These are phyloP conservation scores for Hirtodrosophila duncani DNA, from an alignment of 2,888 invertebrate genomes.

Conservation along the genomic window DNA sequence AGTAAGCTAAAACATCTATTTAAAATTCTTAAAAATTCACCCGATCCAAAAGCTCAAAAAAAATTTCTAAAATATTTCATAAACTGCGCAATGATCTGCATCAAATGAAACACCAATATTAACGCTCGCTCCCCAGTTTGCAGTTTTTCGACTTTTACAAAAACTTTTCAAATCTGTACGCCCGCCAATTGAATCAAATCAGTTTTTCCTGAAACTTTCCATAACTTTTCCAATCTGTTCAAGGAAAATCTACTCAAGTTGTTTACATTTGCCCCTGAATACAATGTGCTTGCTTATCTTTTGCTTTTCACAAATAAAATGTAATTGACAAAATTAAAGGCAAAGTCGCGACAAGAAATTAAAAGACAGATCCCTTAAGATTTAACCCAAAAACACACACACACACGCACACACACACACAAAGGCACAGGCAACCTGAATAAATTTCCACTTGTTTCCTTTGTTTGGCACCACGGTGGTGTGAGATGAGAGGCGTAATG, in stretches of 20 bases:
- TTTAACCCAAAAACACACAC: slow-evolving; percentile 10
- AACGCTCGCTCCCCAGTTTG: too few species aligned
- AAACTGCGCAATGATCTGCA: too few species aligned
- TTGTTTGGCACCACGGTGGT: slow-evolving; percentile 26
- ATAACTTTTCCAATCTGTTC: too few species aligned
- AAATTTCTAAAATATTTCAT: too few species aligned
- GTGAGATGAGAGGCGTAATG: neutral
- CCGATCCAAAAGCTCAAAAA: too few species aligned
- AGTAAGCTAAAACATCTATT: too few species aligned
- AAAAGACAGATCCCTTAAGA: slow-evolving; percentile 56
- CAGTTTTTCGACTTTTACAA: too few species aligned
- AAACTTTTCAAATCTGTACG: too few species aligned
- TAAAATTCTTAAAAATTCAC: too few species aligned
- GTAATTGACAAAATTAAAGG: slow-evolving; percentile 68
- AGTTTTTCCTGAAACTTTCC: too few species aligned
- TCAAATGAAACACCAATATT: too few species aligned
- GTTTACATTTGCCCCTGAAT: slow-evolving; percentile 30
- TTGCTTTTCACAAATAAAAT: slow-evolving; percentile 56
- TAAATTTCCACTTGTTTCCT: slow-evolving; percentile 28
- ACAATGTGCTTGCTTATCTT: slow-evolving; percentile 24
- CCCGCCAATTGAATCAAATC: too few species aligned
- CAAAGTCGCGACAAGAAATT: slow-evolving; percentile 36
- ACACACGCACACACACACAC: neutral
- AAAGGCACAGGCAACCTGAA: slow-evolving; percentile 18
- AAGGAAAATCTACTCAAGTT: neutral